Evolutionary conservation across 2,113 vertebrate genomes (phyloP).

Genomic region (Carassius auratus): DNA sequence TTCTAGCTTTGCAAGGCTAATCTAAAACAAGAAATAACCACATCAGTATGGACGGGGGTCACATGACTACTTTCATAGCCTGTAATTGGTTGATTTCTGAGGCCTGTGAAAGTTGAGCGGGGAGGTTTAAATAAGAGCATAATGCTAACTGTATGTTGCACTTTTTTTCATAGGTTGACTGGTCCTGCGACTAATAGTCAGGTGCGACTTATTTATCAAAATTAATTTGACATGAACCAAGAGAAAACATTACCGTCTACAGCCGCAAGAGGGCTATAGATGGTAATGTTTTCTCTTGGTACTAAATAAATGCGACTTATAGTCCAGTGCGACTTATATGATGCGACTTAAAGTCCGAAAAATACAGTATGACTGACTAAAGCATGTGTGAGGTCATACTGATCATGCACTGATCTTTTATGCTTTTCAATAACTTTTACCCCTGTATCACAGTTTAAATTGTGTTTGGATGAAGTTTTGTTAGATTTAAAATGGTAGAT

Average conservation of each 20-base stretch:
- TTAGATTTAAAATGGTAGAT: neutral
- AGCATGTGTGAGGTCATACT: slow-evolving; percentile 15
- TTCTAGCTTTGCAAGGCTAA: slow-evolving; percentile 69
- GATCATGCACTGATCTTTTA: slow-evolving; percentile 25
- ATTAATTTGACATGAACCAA: too few relatives aligned
- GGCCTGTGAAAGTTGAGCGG: slow-evolving; percentile 59
- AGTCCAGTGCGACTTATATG: too few relatives aligned
- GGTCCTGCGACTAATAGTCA: too few relatives aligned
- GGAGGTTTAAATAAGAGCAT: neutral
- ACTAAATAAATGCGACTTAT: too few relatives aligned
- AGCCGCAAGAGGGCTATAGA: too few relatives aligned
- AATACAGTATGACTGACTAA: slow-evolving; percentile 22
- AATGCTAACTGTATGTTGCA: neutral
- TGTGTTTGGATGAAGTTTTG: neutral
- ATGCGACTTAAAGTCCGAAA: too few relatives aligned
- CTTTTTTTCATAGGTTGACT: too few relatives aligned
- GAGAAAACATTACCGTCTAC: too few relatives aligned
- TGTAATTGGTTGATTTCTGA: slow-evolving; percentile 80
- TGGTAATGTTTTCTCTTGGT: too few relatives aligned
- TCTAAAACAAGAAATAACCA: slow-evolving; percentile 78
- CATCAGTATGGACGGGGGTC: slow-evolving; percentile 68
- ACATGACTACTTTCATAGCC: slow-evolving; percentile 72
- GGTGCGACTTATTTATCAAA: too few relatives aligned
- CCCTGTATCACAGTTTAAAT: neutral
- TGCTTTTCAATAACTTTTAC: neutral